Evolutionary conservation across 2,797 vertebrate genomes (phyloP).

Genomic region (Sebastes itinus): DNA sequence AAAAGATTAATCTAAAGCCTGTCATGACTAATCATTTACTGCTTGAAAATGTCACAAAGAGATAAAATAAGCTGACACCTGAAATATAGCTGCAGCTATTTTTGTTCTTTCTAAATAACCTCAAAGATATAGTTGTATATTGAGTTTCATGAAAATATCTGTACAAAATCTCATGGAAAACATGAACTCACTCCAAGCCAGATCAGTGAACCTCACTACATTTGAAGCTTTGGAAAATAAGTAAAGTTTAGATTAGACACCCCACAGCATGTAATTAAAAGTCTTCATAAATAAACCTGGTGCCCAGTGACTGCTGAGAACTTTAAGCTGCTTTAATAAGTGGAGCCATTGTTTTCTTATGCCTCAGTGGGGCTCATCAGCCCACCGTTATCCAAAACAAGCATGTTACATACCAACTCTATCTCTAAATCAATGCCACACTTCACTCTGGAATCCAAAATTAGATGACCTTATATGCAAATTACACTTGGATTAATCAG

Average conservation of each 20-base stretch:
- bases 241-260: slow-evolving; percentile 32
- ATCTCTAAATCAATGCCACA: slow-evolving; percentile 53
- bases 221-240: slow-evolving; percentile 9
- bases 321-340: slow-evolving; percentile 63
- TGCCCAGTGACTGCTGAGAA: slow-evolving; percentile 47
- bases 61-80: background rate
- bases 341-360: slow-evolving; percentile 53
- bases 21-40: background rate
- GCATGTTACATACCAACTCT: slow-evolving; percentile 17
- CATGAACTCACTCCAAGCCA: background rate
- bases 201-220: slow-evolving; percentile 7
- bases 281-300: slow-evolving; percentile 49
- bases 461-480: slow-evolving; percentile 74
- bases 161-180: background rate
- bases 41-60: background rate
- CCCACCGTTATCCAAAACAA: slow-evolving; percentile 31
- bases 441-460: slow-evolving; percentile 56
- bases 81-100: background rate
- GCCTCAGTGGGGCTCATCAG: slow-evolving; percentile 36
- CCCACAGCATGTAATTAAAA: slow-evolving; percentile 52
- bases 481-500: slow-evolving; percentile 71
- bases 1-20: background rate
- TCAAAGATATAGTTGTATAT: background rate
- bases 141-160: background rate
- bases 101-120: background rate